Base-by-base conservation (phyloP, 1,140 invertebrate species). In the Arion vulgaris region DNA sequence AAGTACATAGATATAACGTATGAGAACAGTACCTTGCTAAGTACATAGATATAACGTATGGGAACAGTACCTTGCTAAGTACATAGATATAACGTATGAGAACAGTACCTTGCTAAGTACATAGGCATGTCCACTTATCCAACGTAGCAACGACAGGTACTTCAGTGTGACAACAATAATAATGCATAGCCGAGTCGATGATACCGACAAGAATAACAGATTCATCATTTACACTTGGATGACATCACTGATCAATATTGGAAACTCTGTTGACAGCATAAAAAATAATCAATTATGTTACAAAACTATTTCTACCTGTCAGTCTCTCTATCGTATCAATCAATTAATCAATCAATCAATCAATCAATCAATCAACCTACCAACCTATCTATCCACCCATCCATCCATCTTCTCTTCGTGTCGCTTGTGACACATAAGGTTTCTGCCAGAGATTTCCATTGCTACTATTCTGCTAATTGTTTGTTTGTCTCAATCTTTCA, bases 91-190 rank as follows among this genome's bases (percentile, higher is more conserved):
- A n/a, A n/a, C n/a, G n/a, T n/a, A n/a, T n/a, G n/a, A n/a, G 34
- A 69, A 28, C 5, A 68, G 26, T 41, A 84, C 83, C 83, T 84
- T 80, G 72, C 83, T 81, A 23, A 84, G 76, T 0, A 84, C 83
- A 81, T 84, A 84, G 9, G 83, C 83, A 62, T 73, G 78, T 36
- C 83, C 83, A 81, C 79, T 84, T n/a, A 84, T 84, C 83, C 83
- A 84, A 49, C 83, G n/a, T 26, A 84, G 57, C n/a, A 84, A 28
- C 15, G 85, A 85, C 39, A 87, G 51, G 75, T 86, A 87, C 73
- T 82, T 85, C 19, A 87, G 71, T 74, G 82, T 53, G 13, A 79
- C 32, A 23, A 83, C 51, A 49, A 87, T 36, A 39, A 83, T 28
- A 49, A 83, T 62, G 39, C 78, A 85, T 7, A 87, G 11, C 26